Percentiles rank a stretch among this genome's conserved stretches.
These are phyloP conservation scores for Rhorus exstirpatorius DNA, from an alignment of 2,888 invertebrate species.

Conservation along the genomic window DNA sequence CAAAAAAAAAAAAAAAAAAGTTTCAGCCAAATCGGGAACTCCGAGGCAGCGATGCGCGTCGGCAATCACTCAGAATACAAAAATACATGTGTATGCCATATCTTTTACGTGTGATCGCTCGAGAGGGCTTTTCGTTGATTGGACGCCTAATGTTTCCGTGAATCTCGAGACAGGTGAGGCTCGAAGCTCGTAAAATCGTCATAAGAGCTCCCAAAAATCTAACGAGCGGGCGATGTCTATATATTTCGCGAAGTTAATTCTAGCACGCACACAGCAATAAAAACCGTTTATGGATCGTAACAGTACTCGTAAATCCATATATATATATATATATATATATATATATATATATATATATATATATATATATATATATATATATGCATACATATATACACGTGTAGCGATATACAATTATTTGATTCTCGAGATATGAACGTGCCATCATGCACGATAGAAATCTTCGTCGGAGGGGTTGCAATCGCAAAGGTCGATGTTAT, in stretches of 20 bases:
- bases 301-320: too few species aligned
- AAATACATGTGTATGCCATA: too few species aligned
- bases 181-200: conserved; percentile 6
- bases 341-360: too few species aligned
- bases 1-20: too few species aligned
- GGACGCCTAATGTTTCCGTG: conserved; percentile 32
- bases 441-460: conserved; percentile 28
- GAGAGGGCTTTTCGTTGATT: conserved; percentile 32
- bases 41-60: too few species aligned
- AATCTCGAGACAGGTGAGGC: conserved; percentile 18
- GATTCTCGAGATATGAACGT: conserved; percentile 32
- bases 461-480: conserved; percentile 1
- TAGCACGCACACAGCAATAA: neutral
- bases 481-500: conserved; percentile 33
- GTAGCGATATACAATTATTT: conserved; percentile 31
- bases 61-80: too few species aligned
- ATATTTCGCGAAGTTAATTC: neutral
- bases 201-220: neutral
- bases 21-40: too few species aligned
- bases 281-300: conserved; percentile 12
- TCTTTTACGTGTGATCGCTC: conserved; percentile 13
- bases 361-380: neutral
- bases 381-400: neutral
- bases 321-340: too few species aligned
- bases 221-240: neutral